Conservation (phyloP, 2,797 vertebrate species). For the Cirrhinus molitorella region DNA sequence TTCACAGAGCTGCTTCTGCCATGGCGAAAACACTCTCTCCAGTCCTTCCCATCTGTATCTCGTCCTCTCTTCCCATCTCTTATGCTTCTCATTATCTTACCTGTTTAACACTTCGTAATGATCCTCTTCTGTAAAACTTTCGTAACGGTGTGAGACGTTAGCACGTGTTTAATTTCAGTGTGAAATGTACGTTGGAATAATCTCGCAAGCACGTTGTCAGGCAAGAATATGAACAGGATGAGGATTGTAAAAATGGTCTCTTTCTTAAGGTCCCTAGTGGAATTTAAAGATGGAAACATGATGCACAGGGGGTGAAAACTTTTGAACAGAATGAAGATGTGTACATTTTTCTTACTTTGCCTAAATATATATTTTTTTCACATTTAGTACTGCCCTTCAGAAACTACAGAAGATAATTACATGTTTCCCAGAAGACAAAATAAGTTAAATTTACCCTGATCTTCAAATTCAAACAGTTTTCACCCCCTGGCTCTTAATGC, state of each 20-base stretch:
- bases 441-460: too few relatives aligned
- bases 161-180: background rate
- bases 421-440: too few relatives aligned
- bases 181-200: background rate
- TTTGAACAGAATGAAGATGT: too few relatives aligned
- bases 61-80: constrained; percentile 13
- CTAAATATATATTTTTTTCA: too few relatives aligned
- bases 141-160: background rate
- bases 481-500: too few relatives aligned
- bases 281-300: background rate
- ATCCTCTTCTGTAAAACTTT: constrained; percentile 9
- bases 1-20: constrained; percentile 61
- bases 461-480: too few relatives aligned
- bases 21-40: constrained; percentile 47
- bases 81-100: constrained; percentile 48
- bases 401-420: too few relatives aligned
- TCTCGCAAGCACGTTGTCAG: background rate
- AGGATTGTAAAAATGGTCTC: background rate
- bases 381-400: too few relatives aligned
- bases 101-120: constrained; percentile 39
- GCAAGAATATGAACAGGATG: background rate
- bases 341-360: too few relatives aligned
- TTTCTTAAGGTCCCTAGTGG: background rate
- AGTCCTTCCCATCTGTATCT: constrained; percentile 26
- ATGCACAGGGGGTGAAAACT: too few relatives aligned